phyloP scores from a whole-genome alignment of 2,797 vertebrate genomes.

The Hippopotamyrus pictus region DNA sequence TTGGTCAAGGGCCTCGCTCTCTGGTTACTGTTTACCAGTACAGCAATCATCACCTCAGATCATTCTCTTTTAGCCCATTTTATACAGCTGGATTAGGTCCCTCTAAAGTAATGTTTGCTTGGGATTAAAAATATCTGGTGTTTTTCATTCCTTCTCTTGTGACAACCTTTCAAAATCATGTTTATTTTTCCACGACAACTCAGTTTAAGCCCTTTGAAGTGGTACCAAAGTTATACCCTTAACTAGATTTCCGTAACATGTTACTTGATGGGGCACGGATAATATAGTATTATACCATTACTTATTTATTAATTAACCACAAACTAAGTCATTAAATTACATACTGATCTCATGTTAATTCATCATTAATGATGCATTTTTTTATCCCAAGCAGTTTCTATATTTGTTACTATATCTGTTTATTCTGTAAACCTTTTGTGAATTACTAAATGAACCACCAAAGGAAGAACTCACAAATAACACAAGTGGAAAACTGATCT shows the following conservation, averaged over 20 bases:
- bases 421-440: neutral
- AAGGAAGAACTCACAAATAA: too few relatives aligned
- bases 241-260: neutral
- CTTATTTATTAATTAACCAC: neutral
- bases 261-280: too few relatives aligned
- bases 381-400: neutral
- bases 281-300: neutral
- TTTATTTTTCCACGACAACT: neutral
- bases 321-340: neutral
- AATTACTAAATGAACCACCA: neutral
- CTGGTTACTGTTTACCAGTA: neutral
- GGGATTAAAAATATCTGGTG: neutral
- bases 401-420: neutral
- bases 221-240: neutral
- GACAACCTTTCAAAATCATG: neutral
- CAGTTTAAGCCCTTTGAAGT: neutral
- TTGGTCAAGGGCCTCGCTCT: neutral
- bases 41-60: neutral
- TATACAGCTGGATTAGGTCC: neutral
- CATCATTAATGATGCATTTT: neutral
- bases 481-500: neutral
- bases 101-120: neutral
- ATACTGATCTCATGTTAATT: neutral
- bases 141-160: neutral
- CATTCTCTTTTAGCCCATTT: neutral